These are phyloP conservation scores for Verasper variegatus DNA, from an alignment of 2,113 vertebrate genomes.

Conservation along the genomic window DNA sequence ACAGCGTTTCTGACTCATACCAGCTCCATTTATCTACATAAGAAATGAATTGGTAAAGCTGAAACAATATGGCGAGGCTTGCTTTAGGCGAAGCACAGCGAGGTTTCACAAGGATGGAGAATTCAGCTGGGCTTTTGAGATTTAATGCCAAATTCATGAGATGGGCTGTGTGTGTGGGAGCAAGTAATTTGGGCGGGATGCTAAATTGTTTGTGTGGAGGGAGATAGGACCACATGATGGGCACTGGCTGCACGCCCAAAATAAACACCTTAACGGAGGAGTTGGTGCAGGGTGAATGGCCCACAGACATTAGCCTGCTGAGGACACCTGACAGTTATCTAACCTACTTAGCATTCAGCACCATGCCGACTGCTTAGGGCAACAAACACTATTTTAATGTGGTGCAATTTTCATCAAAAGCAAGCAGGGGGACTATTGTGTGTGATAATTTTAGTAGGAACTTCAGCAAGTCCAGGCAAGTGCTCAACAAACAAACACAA, in stretches of 20 bases:
- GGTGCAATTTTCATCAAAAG: constrained; percentile 26
- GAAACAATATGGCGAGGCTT: constrained; percentile 26
- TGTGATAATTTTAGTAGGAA: constrained; percentile 29
- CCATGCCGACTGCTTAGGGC: constrained; percentile 50
- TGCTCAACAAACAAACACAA: too few relatives aligned
- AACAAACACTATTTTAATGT: constrained; percentile 52
- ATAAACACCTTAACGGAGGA: constrained; percentile 52
- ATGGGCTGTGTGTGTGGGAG: not conserved
- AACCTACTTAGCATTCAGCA: constrained; percentile 66
- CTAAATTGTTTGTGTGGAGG: constrained; percentile 36
- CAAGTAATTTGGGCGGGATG: constrained; percentile 18
- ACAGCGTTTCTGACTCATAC: constrained; percentile 12
- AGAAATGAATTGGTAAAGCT: constrained; percentile 12
- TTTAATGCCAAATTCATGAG: constrained; percentile 32
- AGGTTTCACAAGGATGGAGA: constrained; percentile 9
- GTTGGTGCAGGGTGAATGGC: constrained; percentile 50
- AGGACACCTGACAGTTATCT: constrained; percentile 72
- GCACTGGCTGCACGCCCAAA: constrained; percentile 45
- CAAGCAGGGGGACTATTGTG: constrained; percentile 1
- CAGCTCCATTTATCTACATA: not conserved
- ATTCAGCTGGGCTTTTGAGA: constrained; percentile 14
- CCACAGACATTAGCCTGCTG: constrained; percentile 47
- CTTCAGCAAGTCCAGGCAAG: constrained; percentile 16
- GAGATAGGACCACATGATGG: constrained; percentile 55
- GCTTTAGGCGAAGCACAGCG: constrained; percentile 28